Percentiles rank a stretch among this genome's conserved stretches.
phyloP scores from a whole-genome alignment of 2,113 vertebrate species.

The Phyllostomus hastatus region DNA sequence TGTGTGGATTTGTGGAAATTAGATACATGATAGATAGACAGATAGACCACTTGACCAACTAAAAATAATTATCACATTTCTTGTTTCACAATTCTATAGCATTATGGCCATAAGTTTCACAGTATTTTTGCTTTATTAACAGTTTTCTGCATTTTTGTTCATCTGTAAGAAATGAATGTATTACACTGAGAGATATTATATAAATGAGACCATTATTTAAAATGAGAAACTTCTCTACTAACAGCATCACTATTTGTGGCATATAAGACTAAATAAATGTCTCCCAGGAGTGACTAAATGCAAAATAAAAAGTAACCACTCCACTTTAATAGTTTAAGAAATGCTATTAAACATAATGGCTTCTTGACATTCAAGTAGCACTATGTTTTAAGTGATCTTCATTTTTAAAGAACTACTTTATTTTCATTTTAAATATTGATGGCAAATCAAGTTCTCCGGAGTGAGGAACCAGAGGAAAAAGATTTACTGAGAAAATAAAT shows the following conservation, averaged over 20 bases:
- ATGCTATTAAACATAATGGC: slow-evolving; percentile 87
- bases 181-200: slow-evolving; percentile 80
- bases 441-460: slow-evolving; percentile 76
- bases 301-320: slow-evolving; percentile 90
- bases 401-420: slow-evolving; percentile 85
- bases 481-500: slow-evolving; percentile 75
- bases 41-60: neutral
- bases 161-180: slow-evolving; percentile 76
- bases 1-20: neutral
- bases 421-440: slow-evolving; percentile 88
- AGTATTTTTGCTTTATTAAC: slow-evolving; percentile 61
- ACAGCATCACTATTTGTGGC: slow-evolving; percentile 83
- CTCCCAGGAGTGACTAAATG: slow-evolving; percentile 88
- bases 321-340: slow-evolving; percentile 88
- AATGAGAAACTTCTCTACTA: slow-evolving; percentile 80
- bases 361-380: slow-evolving; percentile 83
- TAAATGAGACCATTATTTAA: slow-evolving; percentile 85
- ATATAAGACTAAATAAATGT: slow-evolving; percentile 85
- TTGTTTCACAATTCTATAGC: slow-evolving; percentile 47
- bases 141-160: slow-evolving; percentile 78
- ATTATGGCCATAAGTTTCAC: slow-evolving; percentile 63
- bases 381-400: slow-evolving; percentile 85
- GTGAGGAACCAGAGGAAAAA: slow-evolving; percentile 64
- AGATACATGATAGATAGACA: neutral
- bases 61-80: slow-evolving; percentile 30